Evolutionary conservation across 2,113 vertebrate genomes (phyloP), one percentile per base, ranked within the genome.

Genomic region (Cercopithecus mona): DNA sequence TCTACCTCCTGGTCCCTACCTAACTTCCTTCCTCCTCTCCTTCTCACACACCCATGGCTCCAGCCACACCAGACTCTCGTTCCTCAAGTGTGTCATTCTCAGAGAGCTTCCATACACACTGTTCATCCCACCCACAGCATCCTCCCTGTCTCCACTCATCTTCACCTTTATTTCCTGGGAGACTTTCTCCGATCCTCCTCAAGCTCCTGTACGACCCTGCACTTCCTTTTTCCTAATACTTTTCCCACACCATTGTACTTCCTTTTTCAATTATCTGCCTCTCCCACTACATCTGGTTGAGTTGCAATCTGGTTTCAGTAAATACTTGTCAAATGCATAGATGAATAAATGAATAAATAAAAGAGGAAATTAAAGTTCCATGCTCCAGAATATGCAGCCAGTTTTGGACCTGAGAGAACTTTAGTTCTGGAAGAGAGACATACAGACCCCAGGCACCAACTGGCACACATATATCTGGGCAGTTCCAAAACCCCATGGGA

Each of bases 331-430:
- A 70, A 57, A 64, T 66, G 43, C 50, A 25, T 38, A 81, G 35
- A 55, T 35, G 27, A 61, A 23, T 45, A 76, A 90, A 14, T n/a
- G 11, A 84, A 52, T 23, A 75, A 78, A 82, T 30, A 43, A 73
- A 72, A 90, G 48, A 79, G 70, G 43, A 90, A 90, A 61, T 43
- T 57, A 45, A 88, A 85, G 12, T 64, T 48, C 64, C 40, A 32
- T 16, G 20, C 32, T 52, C 25, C 25, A 52, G 45, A 85, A 5
- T 20, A 43, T 0, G 70, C 43, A 75, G 25, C 57, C 48, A 64
- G 55, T 50, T 59, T 40, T 14, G 30, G 66, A 76, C 13, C 25
- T 25, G 30, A 89, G 78, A 55, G 27, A 57, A 76, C 30, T 23
- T 40, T 11, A 45, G 7, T 45, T 92, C 50, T 76, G 50, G 25